Evolutionary conservation across 2,113 vertebrate genomes (phyloP), one percentile per base, ranked within the genome.

Genomic region (Gavia stellata): DNA sequence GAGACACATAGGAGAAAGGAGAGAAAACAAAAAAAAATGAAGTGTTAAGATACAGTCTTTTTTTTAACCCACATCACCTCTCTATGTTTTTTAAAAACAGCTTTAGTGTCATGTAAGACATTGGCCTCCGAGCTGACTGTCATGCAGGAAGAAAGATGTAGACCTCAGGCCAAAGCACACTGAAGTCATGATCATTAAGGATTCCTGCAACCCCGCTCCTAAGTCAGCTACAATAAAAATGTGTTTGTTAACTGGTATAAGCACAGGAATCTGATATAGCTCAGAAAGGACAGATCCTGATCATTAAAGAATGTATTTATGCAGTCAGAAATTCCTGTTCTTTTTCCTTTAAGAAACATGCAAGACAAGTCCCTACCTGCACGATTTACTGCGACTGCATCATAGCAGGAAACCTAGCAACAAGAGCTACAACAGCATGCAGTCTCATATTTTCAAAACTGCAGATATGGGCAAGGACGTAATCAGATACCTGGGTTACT

Each of bases 301-400:
- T 52, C 58, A 71, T 82, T 63, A 52, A 77, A 83, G 44, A 72
- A 47, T 14, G 17, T 17, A 52, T 68, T 50, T 29, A 45, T 58
- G 18, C 16, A 88, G 63, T 33, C 6, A 78, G 17, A 78, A 74
- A 36, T 34, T 47, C 47, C 47, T 55, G 21, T 4, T 55, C 31
- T 49, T 81, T 62, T 86, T 86, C 36, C 38, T 70, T 65, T 36
- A 74, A 95, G 77, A 81, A 88, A 86, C n/a, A 29, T 7, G 34
- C 29, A 88, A 80, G 71, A 78, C 95, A 95, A 95, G 96, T 42
- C 74, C 31, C 71, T 86, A 26, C 94, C 88, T 90, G 96, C 36
- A 86, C 9, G 3, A 81, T 58, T 91, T 75, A 59, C 9, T 74
- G 61, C 0, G 10, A 73, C 50, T 86, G 82, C 92, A 95, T 36